A percentile compares a stretch with the other conserved stretches of the same genome.
These are phyloP conservation scores for Patagioenas fasciata DNA, from an alignment of 2,113 vertebrate species.

Conservation along the genomic window DNA sequence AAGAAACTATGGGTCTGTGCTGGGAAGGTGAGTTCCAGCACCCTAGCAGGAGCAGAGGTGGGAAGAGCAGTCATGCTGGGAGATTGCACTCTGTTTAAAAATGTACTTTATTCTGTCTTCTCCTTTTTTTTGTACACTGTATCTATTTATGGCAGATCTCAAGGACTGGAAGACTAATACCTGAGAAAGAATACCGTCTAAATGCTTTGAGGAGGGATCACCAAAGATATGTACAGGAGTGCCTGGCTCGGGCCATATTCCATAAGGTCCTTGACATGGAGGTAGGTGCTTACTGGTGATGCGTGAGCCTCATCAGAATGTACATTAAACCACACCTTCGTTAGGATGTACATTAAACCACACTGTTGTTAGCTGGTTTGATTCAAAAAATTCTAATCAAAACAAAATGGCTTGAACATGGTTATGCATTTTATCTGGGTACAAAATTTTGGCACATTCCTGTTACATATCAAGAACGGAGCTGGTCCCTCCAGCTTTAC, in stretches of 20 bases:
- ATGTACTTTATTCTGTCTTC: neutral
- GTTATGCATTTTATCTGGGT: neutral
- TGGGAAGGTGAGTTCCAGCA: neutral
- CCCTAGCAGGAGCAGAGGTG: neutral
- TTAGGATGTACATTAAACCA: neutral
- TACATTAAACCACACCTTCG: neutral
- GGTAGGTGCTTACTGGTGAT: conserved; percentile 66
- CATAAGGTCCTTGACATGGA: conserved; percentile 90
- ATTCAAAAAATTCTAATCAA: neutral
- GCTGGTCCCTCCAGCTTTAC: neutral
- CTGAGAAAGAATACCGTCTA: conserved; percentile 88
- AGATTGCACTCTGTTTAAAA: neutral
- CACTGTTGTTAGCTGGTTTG: too few relatives aligned
- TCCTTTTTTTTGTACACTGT: neutral
- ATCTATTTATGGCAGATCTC: conserved; percentile 80
- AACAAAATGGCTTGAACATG: neutral
- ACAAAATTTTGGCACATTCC: accelerated
- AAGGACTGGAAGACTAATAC: conserved; percentile 88
- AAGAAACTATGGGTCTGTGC: neutral
- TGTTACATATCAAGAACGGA: accelerated
- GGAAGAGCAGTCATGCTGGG: neutral
- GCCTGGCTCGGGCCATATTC: conserved; percentile 86
- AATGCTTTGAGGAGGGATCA: conserved; percentile 83
- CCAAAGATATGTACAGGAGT: conserved; percentile 80
- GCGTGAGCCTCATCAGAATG: neutral